Percentiles rank a stretch among this genome's conserved stretches.
Conservation (phyloP, 2,888 invertebrate genomes). For the Pyralis farinalis region DNA sequence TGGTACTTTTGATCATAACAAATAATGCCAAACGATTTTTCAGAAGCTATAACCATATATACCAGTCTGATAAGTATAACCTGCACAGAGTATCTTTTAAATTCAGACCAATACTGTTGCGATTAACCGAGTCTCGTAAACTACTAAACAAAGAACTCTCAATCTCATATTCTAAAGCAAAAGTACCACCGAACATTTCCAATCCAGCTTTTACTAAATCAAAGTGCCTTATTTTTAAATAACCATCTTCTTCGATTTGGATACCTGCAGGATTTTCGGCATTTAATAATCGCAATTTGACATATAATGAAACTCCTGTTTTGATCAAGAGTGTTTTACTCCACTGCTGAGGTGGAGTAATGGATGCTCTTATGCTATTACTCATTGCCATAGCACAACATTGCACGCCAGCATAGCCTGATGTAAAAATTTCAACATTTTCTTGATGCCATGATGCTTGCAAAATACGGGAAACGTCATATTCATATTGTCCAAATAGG, state of each 20-base stretch:
- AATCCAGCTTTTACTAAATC: not conserved
- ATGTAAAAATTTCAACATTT: constrained; percentile 20
- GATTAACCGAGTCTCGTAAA: constrained; percentile 2
- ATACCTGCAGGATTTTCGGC: constrained; percentile 8
- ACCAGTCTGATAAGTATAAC: not conserved
- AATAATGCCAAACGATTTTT: constrained; percentile 8
- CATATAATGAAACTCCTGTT: constrained; percentile 20
- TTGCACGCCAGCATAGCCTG: constrained; percentile 23
- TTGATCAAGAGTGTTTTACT: constrained; percentile 15
- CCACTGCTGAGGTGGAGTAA: constrained; percentile 15
- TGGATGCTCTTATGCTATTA: constrained; percentile 18
- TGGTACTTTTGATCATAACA: constrained; percentile 9
- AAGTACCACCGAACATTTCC: not conserved
- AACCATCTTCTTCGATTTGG: constrained; percentile 9
- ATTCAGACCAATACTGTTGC: not conserved
- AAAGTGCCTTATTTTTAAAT: constrained; percentile 3
- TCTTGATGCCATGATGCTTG: constrained; percentile 31
- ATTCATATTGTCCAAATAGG: constrained; percentile 21
- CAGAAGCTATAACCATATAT: constrained; percentile 2
- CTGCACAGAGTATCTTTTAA: not conserved
- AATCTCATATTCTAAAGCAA: constrained; percentile 1
- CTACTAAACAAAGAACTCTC: constrained; percentile 1
- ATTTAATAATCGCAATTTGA: constrained; percentile 1
- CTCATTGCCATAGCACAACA: constrained; percentile 27
- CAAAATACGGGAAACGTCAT: constrained; percentile 18